phyloP scores from a whole-genome alignment of 2,113 vertebrate species.

The Upupa epops region DNA sequence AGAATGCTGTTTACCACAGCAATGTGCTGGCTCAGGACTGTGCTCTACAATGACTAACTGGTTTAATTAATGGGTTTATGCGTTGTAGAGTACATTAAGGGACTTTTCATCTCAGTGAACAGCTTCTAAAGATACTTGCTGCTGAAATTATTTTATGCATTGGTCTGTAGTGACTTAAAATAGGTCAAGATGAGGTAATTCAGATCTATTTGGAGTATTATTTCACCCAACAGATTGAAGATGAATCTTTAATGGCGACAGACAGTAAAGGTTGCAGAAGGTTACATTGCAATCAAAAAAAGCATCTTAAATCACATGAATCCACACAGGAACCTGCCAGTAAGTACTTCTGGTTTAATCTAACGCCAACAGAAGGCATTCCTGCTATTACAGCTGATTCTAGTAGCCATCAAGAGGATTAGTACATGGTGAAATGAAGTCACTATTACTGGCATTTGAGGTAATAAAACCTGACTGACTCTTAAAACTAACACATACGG shows the following conservation, averaged over 20 bases:
- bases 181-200: conserved; percentile 63
- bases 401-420: conserved; percentile 65
- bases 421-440: conserved; percentile 48
- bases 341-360: conserved; percentile 54
- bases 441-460: conserved; percentile 35
- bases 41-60: neutral
- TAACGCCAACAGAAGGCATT: conserved; percentile 41
- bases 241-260: conserved; percentile 75
- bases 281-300: conserved; percentile 75
- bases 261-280: conserved; percentile 73
- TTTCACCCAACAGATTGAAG: conserved; percentile 62
- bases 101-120: neutral
- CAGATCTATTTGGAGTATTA: conserved; percentile 57
- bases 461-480: conserved; percentile 38
- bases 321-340: conserved; percentile 62
- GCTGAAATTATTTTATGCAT: neutral
- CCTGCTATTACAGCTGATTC: conserved; percentile 70
- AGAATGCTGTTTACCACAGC: neutral
- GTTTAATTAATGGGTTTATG: neutral
- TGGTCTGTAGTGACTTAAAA: conserved; percentile 51
- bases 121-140: neutral
- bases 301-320: conserved; percentile 74
- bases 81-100: neutral
- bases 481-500: conserved; percentile 12
- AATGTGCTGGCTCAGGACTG: neutral